A percentile compares a stretch with the other conserved stretches of the same genome.
phyloP scores from a whole-genome alignment of 2,113 vertebrate species.

The Microcebus murinus region DNA sequence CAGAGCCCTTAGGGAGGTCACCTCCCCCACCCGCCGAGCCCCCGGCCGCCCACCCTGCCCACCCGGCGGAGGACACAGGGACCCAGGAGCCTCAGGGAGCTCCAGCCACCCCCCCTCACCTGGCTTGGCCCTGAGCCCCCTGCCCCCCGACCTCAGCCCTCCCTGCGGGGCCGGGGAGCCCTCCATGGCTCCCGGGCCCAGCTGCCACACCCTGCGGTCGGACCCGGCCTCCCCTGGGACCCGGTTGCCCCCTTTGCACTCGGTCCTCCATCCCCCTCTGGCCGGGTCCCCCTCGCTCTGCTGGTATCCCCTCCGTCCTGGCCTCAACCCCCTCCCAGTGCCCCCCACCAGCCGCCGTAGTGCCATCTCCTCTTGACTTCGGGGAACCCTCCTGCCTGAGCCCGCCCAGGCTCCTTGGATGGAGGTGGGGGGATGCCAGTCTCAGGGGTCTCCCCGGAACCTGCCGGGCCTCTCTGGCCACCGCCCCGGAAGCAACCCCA shows the following conservation, averaged over 20 bases:
- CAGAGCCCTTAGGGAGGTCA: conserved; percentile 89
- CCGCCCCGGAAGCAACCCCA: not conserved
- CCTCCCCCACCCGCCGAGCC: not conserved
- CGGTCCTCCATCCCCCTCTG: accelerated
- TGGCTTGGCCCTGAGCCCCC: accelerated
- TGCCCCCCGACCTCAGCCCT: not conserved
- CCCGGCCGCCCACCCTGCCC: too few relatives aligned
- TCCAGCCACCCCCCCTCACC: not conserved
- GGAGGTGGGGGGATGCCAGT: not conserved
- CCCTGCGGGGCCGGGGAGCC: not conserved
- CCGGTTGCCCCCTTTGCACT: not conserved
- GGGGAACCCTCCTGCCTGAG: not conserved
- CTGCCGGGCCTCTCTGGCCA: not conserved
- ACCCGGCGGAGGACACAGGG: not conserved
- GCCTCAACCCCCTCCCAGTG: not conserved
- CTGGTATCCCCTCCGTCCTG: not conserved
- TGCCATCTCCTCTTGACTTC: not conserved
- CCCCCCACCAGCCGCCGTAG: not conserved
- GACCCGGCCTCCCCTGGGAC: not conserved
- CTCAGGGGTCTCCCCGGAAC: not conserved
- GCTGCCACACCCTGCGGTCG: accelerated
- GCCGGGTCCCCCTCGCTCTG: not conserved
- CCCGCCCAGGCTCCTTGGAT: conserved; percentile 1
- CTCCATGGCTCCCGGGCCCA: not conserved
- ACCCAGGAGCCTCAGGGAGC: not conserved